Conservation (phyloP, 2,797 vertebrate genomes). For the Picus viridis region DNA sequence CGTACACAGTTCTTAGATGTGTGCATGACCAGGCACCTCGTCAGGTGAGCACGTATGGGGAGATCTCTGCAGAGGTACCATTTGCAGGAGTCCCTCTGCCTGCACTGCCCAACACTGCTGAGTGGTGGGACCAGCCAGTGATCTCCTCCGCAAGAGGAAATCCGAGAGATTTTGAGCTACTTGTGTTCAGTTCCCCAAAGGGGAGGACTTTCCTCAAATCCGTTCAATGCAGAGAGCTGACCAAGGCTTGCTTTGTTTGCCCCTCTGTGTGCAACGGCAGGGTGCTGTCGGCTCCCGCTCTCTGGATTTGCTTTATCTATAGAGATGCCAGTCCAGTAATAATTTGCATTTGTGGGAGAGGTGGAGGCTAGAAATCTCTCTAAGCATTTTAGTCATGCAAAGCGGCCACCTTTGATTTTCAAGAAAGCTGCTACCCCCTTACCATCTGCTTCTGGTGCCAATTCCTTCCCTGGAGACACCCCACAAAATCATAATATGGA, state of each 20-base stretch:
- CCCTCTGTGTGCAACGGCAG: too few species aligned
- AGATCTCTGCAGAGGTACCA: fast-evolving
- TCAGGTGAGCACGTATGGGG: fast-evolving
- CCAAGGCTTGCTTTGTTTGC: not conserved
- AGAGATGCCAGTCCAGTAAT: not conserved
- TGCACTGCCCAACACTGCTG: not conserved
- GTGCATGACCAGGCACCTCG: fast-evolving
- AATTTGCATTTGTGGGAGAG: slow-evolving; percentile 1
- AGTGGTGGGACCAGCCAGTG: fast-evolving
- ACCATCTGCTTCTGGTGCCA: slow-evolving; percentile 43
- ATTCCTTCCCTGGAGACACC: not conserved
- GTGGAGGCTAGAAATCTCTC: slow-evolving; percentile 11
- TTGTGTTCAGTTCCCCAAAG: not conserved
- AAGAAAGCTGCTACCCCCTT: slow-evolving; percentile 43
- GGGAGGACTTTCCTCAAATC: not conserved
- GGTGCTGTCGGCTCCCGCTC: not conserved
- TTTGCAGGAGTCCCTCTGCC: not conserved
- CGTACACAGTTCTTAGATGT: not conserved
- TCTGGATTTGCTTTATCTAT: not conserved
- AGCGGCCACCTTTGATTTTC: slow-evolving; percentile 51
- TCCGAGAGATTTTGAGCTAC: not conserved
- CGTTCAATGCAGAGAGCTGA: not conserved
- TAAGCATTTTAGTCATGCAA: slow-evolving; percentile 27
- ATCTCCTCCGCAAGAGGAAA: not conserved
- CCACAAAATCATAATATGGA: slow-evolving; percentile 8